Evolutionary conservation across 2,888 invertebrate species (phyloP).

Genomic region (Byasa hedistus): DNA sequence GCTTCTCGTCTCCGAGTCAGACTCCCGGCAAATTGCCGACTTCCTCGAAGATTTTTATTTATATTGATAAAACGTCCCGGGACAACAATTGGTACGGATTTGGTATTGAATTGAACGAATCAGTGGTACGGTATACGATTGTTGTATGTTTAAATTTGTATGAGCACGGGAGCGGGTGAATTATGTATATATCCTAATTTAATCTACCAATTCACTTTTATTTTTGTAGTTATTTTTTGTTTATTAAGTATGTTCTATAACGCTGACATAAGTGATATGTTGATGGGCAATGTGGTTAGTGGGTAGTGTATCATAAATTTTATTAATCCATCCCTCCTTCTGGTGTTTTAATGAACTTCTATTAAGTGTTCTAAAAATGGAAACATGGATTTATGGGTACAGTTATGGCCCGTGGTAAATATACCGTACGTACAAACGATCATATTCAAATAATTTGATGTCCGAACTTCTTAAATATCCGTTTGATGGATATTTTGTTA

Average conservation of each 20-base stretch:
- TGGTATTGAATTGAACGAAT: slow-evolving; percentile 54
- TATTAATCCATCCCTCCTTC: slow-evolving; percentile 26
- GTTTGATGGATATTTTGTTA: not conserved
- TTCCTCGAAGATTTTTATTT: slow-evolving; percentile 76
- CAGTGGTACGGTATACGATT: slow-evolving; percentile 29
- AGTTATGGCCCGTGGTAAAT: slow-evolving; percentile 3
- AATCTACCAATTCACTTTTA: too few species aligned
- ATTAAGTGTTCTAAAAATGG: slow-evolving; percentile 30
- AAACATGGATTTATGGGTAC: slow-evolving; percentile 25
- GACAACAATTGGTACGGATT: slow-evolving; percentile 73
- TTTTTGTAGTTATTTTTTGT: too few species aligned
- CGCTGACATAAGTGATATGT: slow-evolving; percentile 2
- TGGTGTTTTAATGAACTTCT: slow-evolving; percentile 30
- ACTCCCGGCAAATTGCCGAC: slow-evolving; percentile 67
- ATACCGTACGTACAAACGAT: slow-evolving; percentile 1
- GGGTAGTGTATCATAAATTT: slow-evolving; percentile 26
- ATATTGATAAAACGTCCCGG: slow-evolving; percentile 72
- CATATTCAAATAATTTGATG: slow-evolving; percentile 6
- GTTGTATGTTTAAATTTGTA: slow-evolving; percentile 17
- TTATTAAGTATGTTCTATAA: not conserved
- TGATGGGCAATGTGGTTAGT: slow-evolving; percentile 16
- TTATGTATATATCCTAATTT: not conserved
- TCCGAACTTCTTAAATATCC: not conserved
- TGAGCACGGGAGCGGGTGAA: slow-evolving; percentile 2
- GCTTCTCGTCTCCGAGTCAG: slow-evolving; percentile 37